Conservation (phyloP, 1,140 invertebrate genomes). For the Drosophila pallidifrons region DNA sequence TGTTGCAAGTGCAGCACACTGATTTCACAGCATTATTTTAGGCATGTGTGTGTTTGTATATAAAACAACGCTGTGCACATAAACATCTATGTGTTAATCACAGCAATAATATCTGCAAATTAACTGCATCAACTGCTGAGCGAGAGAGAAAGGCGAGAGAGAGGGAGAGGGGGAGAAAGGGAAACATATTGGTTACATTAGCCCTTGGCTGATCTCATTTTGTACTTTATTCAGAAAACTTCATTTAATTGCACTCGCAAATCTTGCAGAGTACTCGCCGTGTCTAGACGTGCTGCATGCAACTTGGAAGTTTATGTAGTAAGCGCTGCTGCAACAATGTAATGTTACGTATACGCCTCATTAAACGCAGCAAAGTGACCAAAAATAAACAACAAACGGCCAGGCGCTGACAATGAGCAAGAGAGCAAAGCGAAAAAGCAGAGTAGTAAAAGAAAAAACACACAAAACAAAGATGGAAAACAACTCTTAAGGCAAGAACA, state of each 20-base stretch:
- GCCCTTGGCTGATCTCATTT: constrained; percentile 3
- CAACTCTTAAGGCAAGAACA: constrained; percentile 16
- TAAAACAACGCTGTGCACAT: constrained; percentile 71
- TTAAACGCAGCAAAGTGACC: constrained; percentile 47
- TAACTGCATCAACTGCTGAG: constrained; percentile 64
- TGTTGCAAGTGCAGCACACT: constrained; percentile 57
- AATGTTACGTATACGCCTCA: constrained; percentile 55
- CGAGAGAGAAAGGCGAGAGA: not conserved
- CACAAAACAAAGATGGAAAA: constrained; percentile 8
- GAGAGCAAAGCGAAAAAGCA: constrained; percentile 7
- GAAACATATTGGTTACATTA: not conserved
- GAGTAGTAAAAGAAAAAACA: constrained; percentile 7
- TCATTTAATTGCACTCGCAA: constrained; percentile 13
- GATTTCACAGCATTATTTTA: constrained; percentile 55
- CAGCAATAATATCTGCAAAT: constrained; percentile 82
- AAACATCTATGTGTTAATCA: constrained; percentile 82
- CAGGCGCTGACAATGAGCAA: constrained; percentile 38
- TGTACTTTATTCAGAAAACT: not conserved
- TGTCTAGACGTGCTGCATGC: constrained; percentile 15
- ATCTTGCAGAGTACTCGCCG: not conserved
- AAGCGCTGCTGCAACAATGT: constrained; percentile 35
- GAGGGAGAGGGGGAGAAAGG: not conserved
- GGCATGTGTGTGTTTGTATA: constrained; percentile 61
- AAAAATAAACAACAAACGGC: constrained; percentile 42
- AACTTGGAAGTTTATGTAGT: constrained; percentile 3